These are phyloP conservation scores for Carassius gibelio DNA, from an alignment of 2,113 vertebrate species.

Conservation along the genomic window DNA sequence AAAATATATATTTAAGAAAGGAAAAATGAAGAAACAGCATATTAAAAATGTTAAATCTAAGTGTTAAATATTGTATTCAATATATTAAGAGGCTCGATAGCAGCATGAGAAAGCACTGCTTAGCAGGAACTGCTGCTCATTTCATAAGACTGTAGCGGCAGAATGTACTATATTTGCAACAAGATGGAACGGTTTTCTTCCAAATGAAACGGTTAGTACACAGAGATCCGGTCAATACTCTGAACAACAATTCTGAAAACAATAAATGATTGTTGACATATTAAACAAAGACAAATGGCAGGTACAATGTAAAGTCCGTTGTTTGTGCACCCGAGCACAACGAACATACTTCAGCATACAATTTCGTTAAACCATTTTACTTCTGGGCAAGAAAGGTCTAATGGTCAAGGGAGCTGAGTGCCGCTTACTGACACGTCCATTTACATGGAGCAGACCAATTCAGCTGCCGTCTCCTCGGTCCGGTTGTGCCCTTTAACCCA, in stretches of 20 bases:
- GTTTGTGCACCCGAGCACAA: conserved; percentile 4
- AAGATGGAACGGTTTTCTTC: neutral
- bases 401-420: conserved; percentile 17
- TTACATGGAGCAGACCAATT: conserved; percentile 20
- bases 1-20: no score
- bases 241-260: neutral
- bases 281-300: conserved; percentile 18
- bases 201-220: neutral
- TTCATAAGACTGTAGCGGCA: neutral
- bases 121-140: neutral
- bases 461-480: neutral
- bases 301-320: neutral
- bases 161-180: neutral
- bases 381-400: conserved; percentile 31
- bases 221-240: neutral
- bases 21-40: no score
- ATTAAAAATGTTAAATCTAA: neutral
- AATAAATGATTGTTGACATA: conserved; percentile 12
- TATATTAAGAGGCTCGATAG: neutral
- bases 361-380: conserved; percentile 1
- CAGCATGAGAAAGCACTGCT: no score
- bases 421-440: conserved; percentile 21
- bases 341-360: conserved; percentile 11
- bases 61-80: neutral
- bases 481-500: conserved; percentile 15